Base-by-base conservation (phyloP, 2,888 invertebrate genomes). In the Neuroscelio doddi region DNA sequence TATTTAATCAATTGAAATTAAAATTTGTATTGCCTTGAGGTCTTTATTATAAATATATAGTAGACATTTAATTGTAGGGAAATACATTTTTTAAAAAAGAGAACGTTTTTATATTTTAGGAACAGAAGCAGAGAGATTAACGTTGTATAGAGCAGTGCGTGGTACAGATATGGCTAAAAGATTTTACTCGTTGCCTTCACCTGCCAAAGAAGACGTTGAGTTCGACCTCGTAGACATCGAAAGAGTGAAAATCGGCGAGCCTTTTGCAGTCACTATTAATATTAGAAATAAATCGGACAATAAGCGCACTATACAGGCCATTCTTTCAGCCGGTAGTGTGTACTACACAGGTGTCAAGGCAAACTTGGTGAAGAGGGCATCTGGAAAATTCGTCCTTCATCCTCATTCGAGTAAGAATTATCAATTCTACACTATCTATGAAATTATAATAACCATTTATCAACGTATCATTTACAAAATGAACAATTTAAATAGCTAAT, bases 301-400 rank as follows among this genome's bases (percentile, higher is more conserved):
- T 81, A 76, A 77, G 8, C 87, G 93, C 3, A 90, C 89, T 29
- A 88, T 94, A 38, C 89, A 90, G 65, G 90, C 91, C 0, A 88
- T 90, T 0, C 76, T 94, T 24, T 88, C 90, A 3, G 89, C 91
- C 0, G 89, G 87, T 38, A 92, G 92, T 71, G 90, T 93, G 30
- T 93, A 89, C 81, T 93, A 94, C 85, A 94, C 91, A 16, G 94
- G 94, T 3, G 89, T 93, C 7, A 89, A 89, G 77, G 91, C 91
- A 0, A 87, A 90, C 12, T 77, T 88, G n/a, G 88, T 94, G 12
- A 93, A 92, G 80, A 90, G 89, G 74, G 88, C 90, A 0, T 88
- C 90, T 51, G 91, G 90, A 3, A 88, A 89, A 59, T 88, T 92
- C 70, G 86, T 85, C 29, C 85, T 93, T 1, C 87, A 88, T 59